Conservation (phyloP, 1,140 invertebrate genomes). For the Hirudo medicinalis region DNA sequence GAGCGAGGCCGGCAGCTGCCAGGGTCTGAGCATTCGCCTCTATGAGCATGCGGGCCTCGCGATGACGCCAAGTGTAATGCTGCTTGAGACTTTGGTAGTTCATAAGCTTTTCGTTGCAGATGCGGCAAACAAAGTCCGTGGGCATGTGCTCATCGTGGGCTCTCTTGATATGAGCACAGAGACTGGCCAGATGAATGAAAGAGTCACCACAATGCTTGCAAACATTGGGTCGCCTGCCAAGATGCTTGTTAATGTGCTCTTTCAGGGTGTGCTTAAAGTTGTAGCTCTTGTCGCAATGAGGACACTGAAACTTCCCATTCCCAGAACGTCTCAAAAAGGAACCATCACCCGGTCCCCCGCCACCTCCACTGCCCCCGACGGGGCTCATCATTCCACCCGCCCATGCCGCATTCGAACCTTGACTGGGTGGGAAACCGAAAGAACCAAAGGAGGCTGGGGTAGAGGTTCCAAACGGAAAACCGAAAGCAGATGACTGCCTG, state of each 20-base stretch:
- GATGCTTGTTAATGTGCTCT: conserved; percentile 23
- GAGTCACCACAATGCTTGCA: conserved; percentile 23
- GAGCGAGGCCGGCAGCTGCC: not conserved
- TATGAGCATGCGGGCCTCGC: conserved; percentile 15
- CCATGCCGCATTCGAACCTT: not conserved
- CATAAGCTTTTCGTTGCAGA: conserved; percentile 23
- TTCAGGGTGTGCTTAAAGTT: conserved; percentile 24
- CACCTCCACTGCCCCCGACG: not conserved
- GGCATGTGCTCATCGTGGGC: conserved; percentile 22
- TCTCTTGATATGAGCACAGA: conserved; percentile 22
- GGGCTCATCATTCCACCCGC: not conserved
- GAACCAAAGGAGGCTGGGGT: not conserved
- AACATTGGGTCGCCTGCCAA: conserved; percentile 19
- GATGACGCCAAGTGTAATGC: conserved; percentile 22
- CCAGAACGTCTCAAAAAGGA: conserved; percentile 12
- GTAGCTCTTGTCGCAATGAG: conserved; percentile 23
- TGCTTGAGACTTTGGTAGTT: conserved; percentile 23
- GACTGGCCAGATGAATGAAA: conserved; percentile 22
- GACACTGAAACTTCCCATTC: conserved; percentile 23
- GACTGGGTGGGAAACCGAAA: not conserved
- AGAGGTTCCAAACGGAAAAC: not conserved
- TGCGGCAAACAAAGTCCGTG: conserved; percentile 17
- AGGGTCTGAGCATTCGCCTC: conserved; percentile 11
- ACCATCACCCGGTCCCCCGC: not conserved
- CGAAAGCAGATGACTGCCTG: conserved; percentile 11